Evolutionary conservation across 2,113 vertebrate genomes (phyloP), one percentile per base, ranked within the genome.

Genomic region (Osmerus mordax): DNA sequence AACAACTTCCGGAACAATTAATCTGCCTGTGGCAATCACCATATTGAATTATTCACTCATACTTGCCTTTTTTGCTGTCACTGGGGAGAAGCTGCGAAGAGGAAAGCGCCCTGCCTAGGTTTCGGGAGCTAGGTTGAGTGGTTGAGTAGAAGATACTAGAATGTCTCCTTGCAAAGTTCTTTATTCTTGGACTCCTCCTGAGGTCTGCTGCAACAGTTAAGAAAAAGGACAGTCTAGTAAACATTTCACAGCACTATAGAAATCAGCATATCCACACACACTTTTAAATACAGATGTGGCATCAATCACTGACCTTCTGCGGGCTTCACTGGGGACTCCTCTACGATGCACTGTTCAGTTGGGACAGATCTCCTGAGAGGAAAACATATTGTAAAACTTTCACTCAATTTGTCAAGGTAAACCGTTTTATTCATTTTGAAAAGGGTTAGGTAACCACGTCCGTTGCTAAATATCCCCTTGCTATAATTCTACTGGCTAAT

Each of bases 301-400:
- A 21, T 59, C 23, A 65, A 9, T 64, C 4, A 84, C 83, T 85
- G 84, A 98, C 97, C 94, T 68, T 79, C 83, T 65, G 88, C 76
- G 65, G 83, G 87, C 88, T 97, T 99, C 23, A 94, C 87, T 71
- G 97, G 97, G 55, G 97, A 98, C 79, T 99, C 97, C 82, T 99
- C 97, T 52, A 99, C 95, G 59, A 98, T 78, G 59, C 74, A 84
- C 16, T 91, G 73, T 28, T 94, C 92, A 74, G 76, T 87, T 61
- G 92, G 87, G 62, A 90, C 91, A 52, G 94, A 95, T 36, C 83
- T 92, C 82, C 97, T 98, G 69, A 76, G 25, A 59, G 59, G 53
- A 8, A 36, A 12, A 65, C 16, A 9, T n/a, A n/a, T 2, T 16
- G 7, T 56, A 12, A 18, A 18, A 3, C 3, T 56, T 18, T 56